These are phyloP conservation scores for Nysson spinosus DNA, from an alignment of 2,888 invertebrate genomes.

Conservation along the genomic window DNA sequence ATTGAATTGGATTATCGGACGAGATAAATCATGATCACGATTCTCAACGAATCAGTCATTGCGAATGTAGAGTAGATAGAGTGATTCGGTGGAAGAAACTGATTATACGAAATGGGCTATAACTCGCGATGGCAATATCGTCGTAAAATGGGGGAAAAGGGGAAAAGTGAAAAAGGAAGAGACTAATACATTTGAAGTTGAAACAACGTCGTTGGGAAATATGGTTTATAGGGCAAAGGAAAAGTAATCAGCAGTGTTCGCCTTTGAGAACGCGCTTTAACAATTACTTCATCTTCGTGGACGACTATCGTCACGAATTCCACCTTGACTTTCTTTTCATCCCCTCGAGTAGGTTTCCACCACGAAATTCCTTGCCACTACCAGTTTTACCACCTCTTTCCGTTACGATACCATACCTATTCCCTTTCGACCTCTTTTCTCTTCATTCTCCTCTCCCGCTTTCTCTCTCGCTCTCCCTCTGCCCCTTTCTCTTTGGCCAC, in stretches of 20 bases:
- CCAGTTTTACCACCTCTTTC: constrained; percentile 48
- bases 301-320: constrained; percentile 44
- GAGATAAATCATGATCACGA: no score
- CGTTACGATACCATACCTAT: constrained; percentile 32
- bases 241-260: constrained; percentile 57
- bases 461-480: constrained; percentile 18
- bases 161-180: not conserved
- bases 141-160: not conserved
- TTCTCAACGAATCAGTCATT: no score
- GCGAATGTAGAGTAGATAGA: no score
- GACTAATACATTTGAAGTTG: not conserved
- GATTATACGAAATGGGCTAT: no score
- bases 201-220: constrained; percentile 11
- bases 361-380: constrained; percentile 61
- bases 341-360: constrained; percentile 44
- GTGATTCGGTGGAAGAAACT: no score
- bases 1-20: no score
- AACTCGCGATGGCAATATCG: no score
- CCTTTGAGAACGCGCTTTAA: constrained; percentile 57
- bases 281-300: constrained; percentile 56
- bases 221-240: constrained; percentile 3
- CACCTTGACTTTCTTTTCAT: constrained; percentile 50
- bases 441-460: constrained; percentile 20
- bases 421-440: constrained; percentile 25
- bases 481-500: constrained; percentile 3